Base-by-base conservation (phyloP, 2,797 vertebrate genomes). In the Luscinia luscinia region DNA sequence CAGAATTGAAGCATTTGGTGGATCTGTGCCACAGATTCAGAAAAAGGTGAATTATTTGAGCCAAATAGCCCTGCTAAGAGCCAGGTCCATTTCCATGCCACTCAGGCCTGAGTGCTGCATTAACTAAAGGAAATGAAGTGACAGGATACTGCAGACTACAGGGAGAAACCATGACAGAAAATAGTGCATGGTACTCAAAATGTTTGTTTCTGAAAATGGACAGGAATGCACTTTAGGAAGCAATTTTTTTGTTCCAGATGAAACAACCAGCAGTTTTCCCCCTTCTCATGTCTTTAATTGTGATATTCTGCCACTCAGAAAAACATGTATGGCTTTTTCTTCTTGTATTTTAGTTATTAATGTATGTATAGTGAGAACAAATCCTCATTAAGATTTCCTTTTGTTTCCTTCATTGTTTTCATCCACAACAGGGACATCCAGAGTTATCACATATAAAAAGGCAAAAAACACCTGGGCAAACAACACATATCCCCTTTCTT, bases 401-500 rank as follows among this genome's bases (percentile, higher is more conserved):
- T 54, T 58, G 0, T 45, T 90, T 81, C 23, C 17, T 87, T 83
- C 36, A 15, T 12, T 54, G 8, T n/a, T 75, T 78, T 13, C 6
- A 43, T 72, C 8, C 5, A 15, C 16, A 76, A 9, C 22, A 73
- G 7, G 8, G 38, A 64, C 69, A 54, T 0, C 1, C 21, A 22
- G 24, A 54, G 9, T 43, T 54, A 45, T 68, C 8, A 23, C 7
- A 22, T 9, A 12, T 28, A 11, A 10, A 79, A 77, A 77, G 16
- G 12, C 7, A 55, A 2, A 63, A 30, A 90, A 46, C 3, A 6
- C 13, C 6, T 36, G 24, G 9, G 11, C 7, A 83, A 70, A 70
- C 2, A 74, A 13, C 15, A 63, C 1, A 0, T 23, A n/a, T 21
- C 5, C 10, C 0, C 3, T 58, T 46, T 55, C 20, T 64, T 76